A percentile compares a stretch with the other conserved stretches of the same genome.
phyloP scores from a whole-genome alignment of 2,113 vertebrate species.

The Protobothrops mucrosquamatus region DNA sequence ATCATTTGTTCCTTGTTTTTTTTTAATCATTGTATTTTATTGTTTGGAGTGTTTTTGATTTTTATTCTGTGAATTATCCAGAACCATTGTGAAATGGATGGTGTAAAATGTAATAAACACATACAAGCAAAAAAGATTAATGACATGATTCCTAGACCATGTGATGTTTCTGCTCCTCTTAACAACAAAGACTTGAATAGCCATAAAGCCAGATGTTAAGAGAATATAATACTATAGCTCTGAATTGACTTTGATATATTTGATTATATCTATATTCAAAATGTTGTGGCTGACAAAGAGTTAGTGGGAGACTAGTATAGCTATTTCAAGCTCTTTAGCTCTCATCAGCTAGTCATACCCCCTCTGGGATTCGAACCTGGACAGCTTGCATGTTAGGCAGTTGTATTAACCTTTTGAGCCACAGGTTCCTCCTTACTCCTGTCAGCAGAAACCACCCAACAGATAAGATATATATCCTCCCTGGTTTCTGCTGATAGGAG shows the following conservation, averaged over 20 bases:
- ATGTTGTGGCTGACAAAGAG: no score
- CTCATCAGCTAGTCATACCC: no score
- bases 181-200: constrained; percentile 42
- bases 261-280: no score
- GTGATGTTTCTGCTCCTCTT: constrained; percentile 50
- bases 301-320: no score
- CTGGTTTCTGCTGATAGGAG: no score
- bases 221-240: constrained; percentile 39
- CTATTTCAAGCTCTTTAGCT: no score
- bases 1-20: neutral
- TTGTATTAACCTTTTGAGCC: no score
- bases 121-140: constrained; percentile 29
- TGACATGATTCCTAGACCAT: constrained; percentile 39
- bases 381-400: no score
- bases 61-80: neutral
- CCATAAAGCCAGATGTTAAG: constrained; percentile 63
- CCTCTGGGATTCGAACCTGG: no score
- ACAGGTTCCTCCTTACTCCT: no score
- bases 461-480: no score
- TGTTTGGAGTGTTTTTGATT: neutral
- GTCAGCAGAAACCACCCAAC: no score
- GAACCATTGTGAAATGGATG: neutral
- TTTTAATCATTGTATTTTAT: neutral
- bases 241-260: constrained; percentile 52
- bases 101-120: neutral